phyloP scores from a whole-genome alignment of 2,888 invertebrate genomes.

The Drosophila neotestacea region DNA sequence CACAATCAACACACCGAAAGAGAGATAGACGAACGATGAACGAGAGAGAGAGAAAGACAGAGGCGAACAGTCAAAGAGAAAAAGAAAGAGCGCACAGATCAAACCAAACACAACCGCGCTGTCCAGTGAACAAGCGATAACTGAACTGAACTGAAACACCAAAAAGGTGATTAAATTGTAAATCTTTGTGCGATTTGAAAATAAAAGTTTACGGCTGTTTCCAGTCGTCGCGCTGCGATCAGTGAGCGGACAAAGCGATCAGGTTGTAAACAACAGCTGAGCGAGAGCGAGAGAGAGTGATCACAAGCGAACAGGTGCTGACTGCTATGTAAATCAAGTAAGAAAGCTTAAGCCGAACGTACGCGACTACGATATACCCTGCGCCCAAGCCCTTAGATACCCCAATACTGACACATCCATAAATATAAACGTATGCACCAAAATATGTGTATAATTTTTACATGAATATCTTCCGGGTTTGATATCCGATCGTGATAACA shows the following conservation, averaged over 20 bases:
- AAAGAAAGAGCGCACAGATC: constrained; percentile 32
- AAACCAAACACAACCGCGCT: constrained; percentile 60
- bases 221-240: constrained; percentile 33
- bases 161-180: constrained; percentile 73
- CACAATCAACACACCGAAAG: constrained; percentile 39
- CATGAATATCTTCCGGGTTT: too few species aligned
- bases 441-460: too few species aligned
- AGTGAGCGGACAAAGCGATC: constrained; percentile 35
- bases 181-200: constrained; percentile 66
- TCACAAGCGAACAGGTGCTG: constrained; percentile 55
- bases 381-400: too few species aligned
- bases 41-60: constrained; percentile 22
- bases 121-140: constrained; percentile 71
- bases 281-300: constrained; percentile 16
- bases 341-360: too few species aligned
- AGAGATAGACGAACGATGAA: constrained; percentile 16
- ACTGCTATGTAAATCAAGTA: neutral
- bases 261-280: constrained; percentile 64
- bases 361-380: too few species aligned
- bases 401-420: too few species aligned
- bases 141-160: constrained; percentile 67
- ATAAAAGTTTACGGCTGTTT: constrained; percentile 61
- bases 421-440: too few species aligned
- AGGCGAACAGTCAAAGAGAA: constrained; percentile 8
- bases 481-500: too few species aligned